Base-by-base conservation (phyloP, 37 sponge, comb jelly and placozoan species). In the Cladorhizidae sp. region DNA sequence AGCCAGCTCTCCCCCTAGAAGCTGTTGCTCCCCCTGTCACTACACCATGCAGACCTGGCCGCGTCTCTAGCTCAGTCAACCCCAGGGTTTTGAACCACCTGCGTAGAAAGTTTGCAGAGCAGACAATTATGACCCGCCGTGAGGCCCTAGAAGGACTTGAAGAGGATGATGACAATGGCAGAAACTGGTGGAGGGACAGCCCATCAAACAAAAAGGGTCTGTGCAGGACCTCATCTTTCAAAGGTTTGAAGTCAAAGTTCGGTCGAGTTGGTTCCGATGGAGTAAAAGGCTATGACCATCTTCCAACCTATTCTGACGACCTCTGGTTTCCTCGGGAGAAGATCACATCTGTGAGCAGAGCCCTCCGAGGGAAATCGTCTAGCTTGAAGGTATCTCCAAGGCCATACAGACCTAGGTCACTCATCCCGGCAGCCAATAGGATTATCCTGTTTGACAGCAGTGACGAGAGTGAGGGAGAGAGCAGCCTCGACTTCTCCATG, bases 261-360 rank as follows among this genome's bases (percentile, higher is more conserved):
- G 20, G 26, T 65, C 67, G 67, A 32, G 36, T 29, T 14, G 12
- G 33, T 65, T 33, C 67, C 18, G 67, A 65, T 65, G 36, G 36
- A 65, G 67, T 65, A 32, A 33, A 65, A 65, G 67, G 36, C 7
- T 65, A 65, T 65, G 67, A 65, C 35, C 67, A 32, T 65, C 8
- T 58, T 18, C 59, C 59, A 26, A 58, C 59, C 8, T 65, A 31
- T 15, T 31, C 32, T 25, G 17, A 65, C 11, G 26, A 17, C 26
- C 14, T 45, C 42, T 41, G 14, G 25, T 22, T 71, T 42, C 3
- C 49, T 39, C 42, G 26, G 3, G 72, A 41, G 22, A 71, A 37
- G 36, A 39, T 45, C 12, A 42, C 23, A 42, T 71, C 72, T 7
- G 72, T 71, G 36, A 65, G 35, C 12, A 32, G 36, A 31, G 67